A percentile compares a stretch with the other conserved stretches of the same genome.
Evolutionary conservation across 2,888 invertebrate species (phyloP).

Genomic region (Drosophila macrospina): DNA sequence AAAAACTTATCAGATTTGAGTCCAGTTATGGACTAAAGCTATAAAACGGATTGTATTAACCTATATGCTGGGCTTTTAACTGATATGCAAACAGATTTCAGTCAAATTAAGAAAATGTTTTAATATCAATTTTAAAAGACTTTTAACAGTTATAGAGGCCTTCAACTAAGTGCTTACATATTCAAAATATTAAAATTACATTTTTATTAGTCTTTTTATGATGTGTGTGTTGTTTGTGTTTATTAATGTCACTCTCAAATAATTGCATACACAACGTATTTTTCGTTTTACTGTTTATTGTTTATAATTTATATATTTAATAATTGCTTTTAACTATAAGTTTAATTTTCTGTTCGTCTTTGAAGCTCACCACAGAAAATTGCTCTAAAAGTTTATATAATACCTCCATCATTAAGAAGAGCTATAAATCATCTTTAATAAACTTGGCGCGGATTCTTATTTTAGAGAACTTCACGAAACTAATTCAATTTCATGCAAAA

Average conservation of each 20-base stretch:
- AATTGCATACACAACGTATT: slow-evolving; percentile 10
- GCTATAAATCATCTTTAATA: slow-evolving; percentile 4
- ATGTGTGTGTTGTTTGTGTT: slow-evolving; percentile 39
- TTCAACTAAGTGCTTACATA: slow-evolving; percentile 13
- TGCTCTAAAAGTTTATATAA: slow-evolving; percentile 5
- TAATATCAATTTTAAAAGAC: slow-evolving; percentile 10
- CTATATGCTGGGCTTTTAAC: slow-evolving; percentile 14
- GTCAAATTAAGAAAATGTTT: slow-evolving; percentile 16
- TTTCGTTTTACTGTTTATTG: background rate
- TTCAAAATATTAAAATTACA: slow-evolving; percentile 19
- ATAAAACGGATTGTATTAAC: slow-evolving; percentile 11
- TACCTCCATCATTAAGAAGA: slow-evolving; percentile 10
- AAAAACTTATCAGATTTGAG: slow-evolving; percentile 43
- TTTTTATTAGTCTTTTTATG: slow-evolving; percentile 47
- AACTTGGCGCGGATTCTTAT: too few species aligned
- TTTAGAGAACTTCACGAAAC: too few species aligned
- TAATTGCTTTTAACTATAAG: slow-evolving; percentile 4
- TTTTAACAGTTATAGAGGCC: slow-evolving; percentile 22
- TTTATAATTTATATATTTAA: slow-evolving; percentile 9
- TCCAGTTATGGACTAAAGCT: slow-evolving; percentile 35
- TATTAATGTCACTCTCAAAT: slow-evolving; percentile 38
- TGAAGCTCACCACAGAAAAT: slow-evolving; percentile 9
- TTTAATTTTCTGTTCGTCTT: slow-evolving; percentile 18
- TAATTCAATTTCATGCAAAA: too few species aligned
- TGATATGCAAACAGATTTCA: slow-evolving; percentile 8